A percentile compares a stretch with the other conserved stretches of the same genome.
Conservation (phyloP, 2,888 invertebrate species). For the Alloscopus bannaensis region DNA sequence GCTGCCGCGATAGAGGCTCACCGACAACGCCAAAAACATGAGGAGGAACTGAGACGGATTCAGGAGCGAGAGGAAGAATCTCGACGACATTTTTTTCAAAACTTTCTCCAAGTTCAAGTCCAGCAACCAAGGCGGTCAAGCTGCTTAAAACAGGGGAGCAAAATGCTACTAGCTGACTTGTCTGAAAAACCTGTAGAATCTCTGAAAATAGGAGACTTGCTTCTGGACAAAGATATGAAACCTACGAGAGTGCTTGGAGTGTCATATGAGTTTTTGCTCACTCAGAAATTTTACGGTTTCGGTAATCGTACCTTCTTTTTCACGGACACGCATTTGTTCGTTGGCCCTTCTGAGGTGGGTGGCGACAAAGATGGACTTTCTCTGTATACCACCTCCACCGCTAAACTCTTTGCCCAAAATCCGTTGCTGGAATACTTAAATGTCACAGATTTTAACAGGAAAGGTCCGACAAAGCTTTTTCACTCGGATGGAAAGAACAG, state of each 20-base stretch:
- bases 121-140: no score
- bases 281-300: constrained; percentile 58
- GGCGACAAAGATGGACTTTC: background rate
- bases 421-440: constrained; percentile 53
- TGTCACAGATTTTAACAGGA: constrained; percentile 16
- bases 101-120: no score
- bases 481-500: background rate
- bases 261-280: constrained; percentile 19
- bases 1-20: background rate
- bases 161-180: constrained; percentile 44
- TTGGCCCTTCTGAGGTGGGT: constrained; percentile 9
- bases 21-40: background rate
- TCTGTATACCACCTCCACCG: constrained; percentile 17
- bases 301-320: constrained; percentile 32
- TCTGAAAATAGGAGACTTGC: constrained; percentile 53
- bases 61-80: background rate
- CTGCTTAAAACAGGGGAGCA: constrained; percentile 58
- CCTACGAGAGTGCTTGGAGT: constrained; percentile 47
- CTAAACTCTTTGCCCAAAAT: constrained; percentile 15
- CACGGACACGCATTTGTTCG: constrained; percentile 53
- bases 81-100: no score
- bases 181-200: constrained; percentile 45
- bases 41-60: background rate
- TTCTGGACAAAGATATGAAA: constrained; percentile 54
- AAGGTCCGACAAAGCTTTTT: background rate